Percentiles rank a stretch among this genome's conserved stretches.
These are phyloP conservation scores for Drosophila atroscutellata DNA, from an alignment of 2,888 invertebrate genomes.

Conservation along the genomic window DNA sequence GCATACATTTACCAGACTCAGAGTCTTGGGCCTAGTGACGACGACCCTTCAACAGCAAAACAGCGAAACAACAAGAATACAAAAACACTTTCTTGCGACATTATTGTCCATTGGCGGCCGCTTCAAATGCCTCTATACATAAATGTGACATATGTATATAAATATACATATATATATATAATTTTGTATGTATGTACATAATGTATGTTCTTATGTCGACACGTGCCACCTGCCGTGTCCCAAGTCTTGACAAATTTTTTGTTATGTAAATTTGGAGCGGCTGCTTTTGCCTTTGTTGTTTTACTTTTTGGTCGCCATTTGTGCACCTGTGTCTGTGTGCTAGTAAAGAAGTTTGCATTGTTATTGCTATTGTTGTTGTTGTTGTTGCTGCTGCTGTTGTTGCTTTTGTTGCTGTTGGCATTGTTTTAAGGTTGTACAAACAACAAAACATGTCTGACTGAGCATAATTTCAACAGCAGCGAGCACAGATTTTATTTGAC, in stretches of 20 bases:
- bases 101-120: slow-evolving; percentile 54
- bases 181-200: slow-evolving; percentile 12
- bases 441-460: slow-evolving; percentile 58
- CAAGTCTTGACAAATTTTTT: slow-evolving; percentile 70
- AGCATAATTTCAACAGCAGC: slow-evolving; percentile 42
- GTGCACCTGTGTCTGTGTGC: slow-evolving; percentile 65
- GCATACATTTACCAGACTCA: slow-evolving; percentile 55
- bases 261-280: slow-evolving; percentile 65
- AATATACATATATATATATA: background rate
- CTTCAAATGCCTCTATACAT: slow-evolving; percentile 7
- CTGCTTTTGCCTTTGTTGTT: slow-evolving; percentile 49
- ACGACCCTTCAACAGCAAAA: slow-evolving; percentile 34
- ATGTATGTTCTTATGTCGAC: slow-evolving; percentile 47
- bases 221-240: slow-evolving; percentile 48
- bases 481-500: slow-evolving; percentile 57
- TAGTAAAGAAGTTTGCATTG: slow-evolving; percentile 53
- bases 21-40: slow-evolving; percentile 20
- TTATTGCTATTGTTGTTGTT: slow-evolving; percentile 37
- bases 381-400: slow-evolving; percentile 45
- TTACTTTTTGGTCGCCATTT: slow-evolving; percentile 55
- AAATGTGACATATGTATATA: background rate
- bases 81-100: slow-evolving; percentile 45
- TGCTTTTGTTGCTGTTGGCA: slow-evolving; percentile 35
- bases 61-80: slow-evolving; percentile 16
- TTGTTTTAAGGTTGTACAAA: slow-evolving; percentile 56